phyloP scores from a whole-genome alignment of 2,888 invertebrate species.

The Thecocarcelia acutangulata region DNA sequence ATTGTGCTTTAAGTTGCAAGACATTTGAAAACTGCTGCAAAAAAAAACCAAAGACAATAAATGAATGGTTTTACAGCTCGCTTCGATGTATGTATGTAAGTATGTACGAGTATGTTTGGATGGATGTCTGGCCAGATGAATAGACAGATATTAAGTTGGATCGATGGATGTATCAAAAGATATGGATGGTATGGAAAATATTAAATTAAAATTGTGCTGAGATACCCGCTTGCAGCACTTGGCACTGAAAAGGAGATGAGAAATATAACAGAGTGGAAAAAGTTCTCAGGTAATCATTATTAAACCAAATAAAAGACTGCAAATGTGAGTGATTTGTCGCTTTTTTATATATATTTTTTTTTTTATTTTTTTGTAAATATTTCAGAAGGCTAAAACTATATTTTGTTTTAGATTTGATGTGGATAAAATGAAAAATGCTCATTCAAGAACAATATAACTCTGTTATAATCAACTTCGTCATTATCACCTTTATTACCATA shows the following conservation, averaged over 20 bases:
- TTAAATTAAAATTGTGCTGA: conserved; percentile 42
- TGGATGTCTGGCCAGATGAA: conserved; percentile 2
- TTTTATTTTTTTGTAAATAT: not conserved
- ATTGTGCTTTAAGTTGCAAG: conserved; percentile 15
- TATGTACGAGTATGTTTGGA: not conserved
- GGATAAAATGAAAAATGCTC: too few relatives aligned
- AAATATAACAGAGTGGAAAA: not conserved
- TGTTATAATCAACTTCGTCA: too few relatives aligned
- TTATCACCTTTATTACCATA: too few relatives aligned
- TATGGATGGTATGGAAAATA: conserved; percentile 46
- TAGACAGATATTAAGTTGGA: not conserved
- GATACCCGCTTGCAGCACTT: not conserved
- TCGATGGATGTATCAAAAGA: conserved; percentile 24
- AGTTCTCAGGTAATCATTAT: conserved; percentile 51
- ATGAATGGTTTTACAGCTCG: conserved; percentile 45
- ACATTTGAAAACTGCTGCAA: conserved; percentile 21
- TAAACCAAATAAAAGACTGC: conserved; percentile 49
- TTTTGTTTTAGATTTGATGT: too few relatives aligned
- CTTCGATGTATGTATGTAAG: too few relatives aligned
- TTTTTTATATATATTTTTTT: conserved; percentile 20
- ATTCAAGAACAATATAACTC: too few relatives aligned
- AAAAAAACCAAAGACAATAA: conserved; percentile 36
- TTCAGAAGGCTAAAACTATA: too few relatives aligned
- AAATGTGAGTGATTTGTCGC: conserved; percentile 24
- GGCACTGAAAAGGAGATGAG: not conserved